Evolutionary conservation across 2,113 vertebrate genomes (phyloP).

Genomic region (Leuciscus idus): DNA sequence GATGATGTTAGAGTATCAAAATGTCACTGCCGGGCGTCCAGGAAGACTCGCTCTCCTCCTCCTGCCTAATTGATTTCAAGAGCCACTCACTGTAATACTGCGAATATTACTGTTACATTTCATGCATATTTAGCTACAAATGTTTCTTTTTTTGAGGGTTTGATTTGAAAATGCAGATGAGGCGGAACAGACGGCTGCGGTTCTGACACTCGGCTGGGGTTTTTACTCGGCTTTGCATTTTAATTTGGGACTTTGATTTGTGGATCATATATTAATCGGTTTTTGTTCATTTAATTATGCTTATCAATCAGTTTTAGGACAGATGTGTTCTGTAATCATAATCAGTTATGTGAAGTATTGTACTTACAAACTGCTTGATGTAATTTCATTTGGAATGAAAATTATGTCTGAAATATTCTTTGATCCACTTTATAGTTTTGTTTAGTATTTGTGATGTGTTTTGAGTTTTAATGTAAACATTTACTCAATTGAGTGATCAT

Average conservation of each 20-base stretch:
- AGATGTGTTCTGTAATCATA: neutral
- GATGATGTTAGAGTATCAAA: conserved; percentile 26
- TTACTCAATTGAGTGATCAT: neutral
- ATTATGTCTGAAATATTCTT: neutral
- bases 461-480: neutral
- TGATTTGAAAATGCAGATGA: conserved; percentile 18
- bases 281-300: neutral
- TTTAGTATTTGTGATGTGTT: neutral
- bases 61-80: conserved; percentile 48
- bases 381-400: neutral
- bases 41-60: neutral
- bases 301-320: neutral
- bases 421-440: neutral
- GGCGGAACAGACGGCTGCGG: neutral
- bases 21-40: conserved; percentile 29
- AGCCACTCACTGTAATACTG: conserved; percentile 28
- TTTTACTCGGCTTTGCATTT: neutral
- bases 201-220: neutral
- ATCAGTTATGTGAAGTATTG: neutral
- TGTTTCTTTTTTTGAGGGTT: conserved; percentile 34
- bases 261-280: neutral
- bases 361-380: neutral
- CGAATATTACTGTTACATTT: conserved; percentile 19
- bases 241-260: neutral
- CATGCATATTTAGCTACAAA: conserved; percentile 45